phyloP scores from a whole-genome alignment of 2,113 vertebrate genomes.

The Tringa solitaria region DNA sequence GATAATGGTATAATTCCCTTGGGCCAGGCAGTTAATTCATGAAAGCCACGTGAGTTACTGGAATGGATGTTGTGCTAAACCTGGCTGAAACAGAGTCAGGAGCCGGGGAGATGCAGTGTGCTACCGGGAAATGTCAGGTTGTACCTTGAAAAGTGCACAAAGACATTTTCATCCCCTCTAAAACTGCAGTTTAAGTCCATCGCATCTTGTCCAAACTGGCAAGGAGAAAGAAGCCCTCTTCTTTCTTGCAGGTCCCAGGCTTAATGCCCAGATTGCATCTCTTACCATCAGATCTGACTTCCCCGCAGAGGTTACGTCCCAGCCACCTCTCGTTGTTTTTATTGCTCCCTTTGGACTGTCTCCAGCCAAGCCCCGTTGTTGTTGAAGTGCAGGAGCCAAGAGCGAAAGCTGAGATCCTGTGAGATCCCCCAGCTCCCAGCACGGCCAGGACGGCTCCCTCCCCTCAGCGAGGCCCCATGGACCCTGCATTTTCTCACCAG shows the following conservation, averaged over 20 bases:
- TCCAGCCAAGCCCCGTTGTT: background rate
- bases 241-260: accelerated
- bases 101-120: accelerated
- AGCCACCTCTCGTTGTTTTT: background rate
- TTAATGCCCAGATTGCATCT: accelerated
- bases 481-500: background rate
- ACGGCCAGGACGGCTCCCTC: accelerated
- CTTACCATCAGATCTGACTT: background rate
- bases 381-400: background rate
- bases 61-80: background rate
- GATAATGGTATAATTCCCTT: background rate
- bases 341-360: background rate
- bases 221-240: background rate
- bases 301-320: background rate
- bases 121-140: background rate
- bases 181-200: background rate
- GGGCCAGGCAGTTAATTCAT: background rate
- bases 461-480: accelerated
- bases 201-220: background rate
- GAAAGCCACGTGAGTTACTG: background rate
- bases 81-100: background rate
- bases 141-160: background rate
- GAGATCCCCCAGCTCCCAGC: background rate
- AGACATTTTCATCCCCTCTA: background rate
- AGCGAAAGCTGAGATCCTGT: background rate